phyloP scores from a whole-genome alignment of 2,113 vertebrate genomes.

The Crotalus tigris region DNA sequence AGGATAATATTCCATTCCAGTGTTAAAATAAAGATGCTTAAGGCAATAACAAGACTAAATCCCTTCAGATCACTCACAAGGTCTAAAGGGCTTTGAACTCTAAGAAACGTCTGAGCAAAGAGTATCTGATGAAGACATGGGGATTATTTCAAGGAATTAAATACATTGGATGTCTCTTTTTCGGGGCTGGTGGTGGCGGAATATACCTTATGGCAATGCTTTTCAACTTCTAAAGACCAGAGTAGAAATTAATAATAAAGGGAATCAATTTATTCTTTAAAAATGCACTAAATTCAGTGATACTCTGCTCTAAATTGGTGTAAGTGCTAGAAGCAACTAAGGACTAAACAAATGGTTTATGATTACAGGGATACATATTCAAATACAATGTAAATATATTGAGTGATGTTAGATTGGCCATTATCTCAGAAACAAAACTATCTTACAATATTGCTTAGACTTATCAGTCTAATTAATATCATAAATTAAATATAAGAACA shows the following conservation, averaged over 20 bases:
- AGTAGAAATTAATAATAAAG: slow-evolving; percentile 4
- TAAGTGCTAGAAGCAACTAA: background rate
- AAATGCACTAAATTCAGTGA: background rate
- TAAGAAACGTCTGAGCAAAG: background rate
- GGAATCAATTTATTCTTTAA: background rate
- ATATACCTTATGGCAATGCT: background rate
- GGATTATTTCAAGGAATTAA: background rate
- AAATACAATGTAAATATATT: background rate
- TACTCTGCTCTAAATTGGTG: background rate
- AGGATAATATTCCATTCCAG: background rate
- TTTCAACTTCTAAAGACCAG: background rate
- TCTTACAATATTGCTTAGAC: background rate
- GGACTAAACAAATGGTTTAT: background rate
- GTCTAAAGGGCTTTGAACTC: slow-evolving; percentile 2
- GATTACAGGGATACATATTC: background rate
- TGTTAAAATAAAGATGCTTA: slow-evolving; percentile 27
- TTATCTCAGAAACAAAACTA: background rate
- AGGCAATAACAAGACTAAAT: background rate
- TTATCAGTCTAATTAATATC: background rate
- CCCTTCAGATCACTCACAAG: background rate
- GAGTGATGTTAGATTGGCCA: background rate
- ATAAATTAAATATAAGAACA: background rate
- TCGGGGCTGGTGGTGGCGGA: background rate
- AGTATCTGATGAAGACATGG: background rate
- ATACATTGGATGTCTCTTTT: background rate